Percentiles rank a stretch among this genome's conserved stretches.
Conservation (phyloP, 1,140 invertebrate genomes). For the Cherax quadricarinatus region DNA sequence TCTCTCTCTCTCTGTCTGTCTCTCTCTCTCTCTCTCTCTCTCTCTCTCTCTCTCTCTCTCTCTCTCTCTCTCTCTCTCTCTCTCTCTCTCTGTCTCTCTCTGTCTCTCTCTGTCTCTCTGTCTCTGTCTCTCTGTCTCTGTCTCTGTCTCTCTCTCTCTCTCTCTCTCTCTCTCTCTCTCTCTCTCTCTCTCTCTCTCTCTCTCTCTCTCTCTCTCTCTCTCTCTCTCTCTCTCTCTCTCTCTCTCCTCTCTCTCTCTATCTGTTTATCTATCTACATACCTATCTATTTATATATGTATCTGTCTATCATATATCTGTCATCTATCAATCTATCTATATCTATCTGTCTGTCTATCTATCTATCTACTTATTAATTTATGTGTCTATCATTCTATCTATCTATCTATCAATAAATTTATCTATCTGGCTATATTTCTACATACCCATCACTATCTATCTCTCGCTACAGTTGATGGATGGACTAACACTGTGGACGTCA, state of each 20-base stretch:
- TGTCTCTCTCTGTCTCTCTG: background rate
- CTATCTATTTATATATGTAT: no score
- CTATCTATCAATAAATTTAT: no score
- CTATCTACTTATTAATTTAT: no score
- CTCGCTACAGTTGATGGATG: slow-evolving; percentile 14
- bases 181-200: background rate
- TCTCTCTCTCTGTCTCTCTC: background rate
- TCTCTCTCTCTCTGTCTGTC: background rate
- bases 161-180: background rate
- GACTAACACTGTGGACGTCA: slow-evolving; percentile 37
- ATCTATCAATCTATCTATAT: no score
- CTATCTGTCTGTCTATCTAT: no score
- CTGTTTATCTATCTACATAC: background rate
- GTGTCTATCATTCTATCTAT: no score
- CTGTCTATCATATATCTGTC: background rate
- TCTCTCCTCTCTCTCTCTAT: background rate
- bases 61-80: background rate
- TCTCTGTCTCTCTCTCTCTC: background rate
- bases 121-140: background rate
- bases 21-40: background rate
- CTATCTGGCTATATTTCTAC: no score
- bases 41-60: background rate
- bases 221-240: background rate
- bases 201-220: background rate
- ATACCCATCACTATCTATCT: background rate